Evolutionary conservation across 2,888 invertebrate species (phyloP).

Genomic region (Lucinisca nassula): DNA sequence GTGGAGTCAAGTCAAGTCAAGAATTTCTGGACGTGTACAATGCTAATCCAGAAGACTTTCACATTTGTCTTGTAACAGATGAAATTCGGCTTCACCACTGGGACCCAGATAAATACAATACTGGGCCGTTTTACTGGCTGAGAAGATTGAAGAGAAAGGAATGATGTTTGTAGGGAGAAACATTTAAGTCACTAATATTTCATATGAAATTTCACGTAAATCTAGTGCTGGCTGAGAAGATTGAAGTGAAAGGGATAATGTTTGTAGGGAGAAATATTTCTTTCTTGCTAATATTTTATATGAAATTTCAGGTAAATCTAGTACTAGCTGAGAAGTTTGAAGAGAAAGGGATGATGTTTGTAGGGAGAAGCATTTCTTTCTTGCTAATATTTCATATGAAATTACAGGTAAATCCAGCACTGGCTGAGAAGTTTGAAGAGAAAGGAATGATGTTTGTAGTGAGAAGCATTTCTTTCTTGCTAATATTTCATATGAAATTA

Average conservation of each 20-base stretch:
- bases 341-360: conserved; percentile 95
- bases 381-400: too few relatives aligned
- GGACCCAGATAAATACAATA: conserved; percentile 93
- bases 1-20: too few relatives aligned
- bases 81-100: too few relatives aligned
- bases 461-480: too few relatives aligned
- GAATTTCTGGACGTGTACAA: too few relatives aligned
- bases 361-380: too few relatives aligned
- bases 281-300: too few relatives aligned
- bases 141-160: conserved; percentile 93
- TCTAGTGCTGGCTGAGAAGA: conserved; percentile 93
- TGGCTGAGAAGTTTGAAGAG: conserved; percentile 92
- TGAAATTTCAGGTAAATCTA: conserved; percentile 97
- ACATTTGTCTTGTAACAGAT: too few relatives aligned
- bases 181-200: too few relatives aligned
- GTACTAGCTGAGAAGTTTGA: conserved; percentile 93
- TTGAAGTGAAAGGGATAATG: conserved; percentile 94
- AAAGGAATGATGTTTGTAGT: conserved; percentile 96
- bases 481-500: background rate
- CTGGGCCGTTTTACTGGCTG: conserved; percentile 94
- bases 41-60: too few relatives aligned
- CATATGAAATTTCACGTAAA: too few relatives aligned
- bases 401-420: conserved; percentile 94
- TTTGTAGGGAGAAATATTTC: conserved; percentile 97
- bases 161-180: conserved; percentile 95